Evolutionary conservation across 2,797 vertebrate genomes (phyloP).

Genomic region (Austrolebias charrua): DNA sequence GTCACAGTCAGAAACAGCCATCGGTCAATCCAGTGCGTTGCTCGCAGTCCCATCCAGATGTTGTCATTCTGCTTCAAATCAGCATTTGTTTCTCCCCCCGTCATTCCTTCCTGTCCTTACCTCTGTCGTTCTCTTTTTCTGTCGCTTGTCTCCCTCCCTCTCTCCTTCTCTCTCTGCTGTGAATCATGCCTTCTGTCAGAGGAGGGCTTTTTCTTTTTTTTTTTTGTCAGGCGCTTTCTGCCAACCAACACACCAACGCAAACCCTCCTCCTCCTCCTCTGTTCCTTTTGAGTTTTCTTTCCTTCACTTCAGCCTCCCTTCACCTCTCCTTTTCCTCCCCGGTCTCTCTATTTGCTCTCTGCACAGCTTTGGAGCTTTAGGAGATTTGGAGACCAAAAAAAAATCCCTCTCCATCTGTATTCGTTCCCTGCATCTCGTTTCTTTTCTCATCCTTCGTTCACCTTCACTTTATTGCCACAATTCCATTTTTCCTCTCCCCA

Average conservation of each 20-base stretch:
- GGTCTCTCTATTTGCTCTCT: slow-evolving; percentile 45
- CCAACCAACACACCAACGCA: slow-evolving; percentile 77
- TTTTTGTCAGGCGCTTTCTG: slow-evolving; percentile 68
- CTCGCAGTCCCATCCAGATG: slow-evolving; percentile 41
- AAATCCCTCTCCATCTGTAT: slow-evolving; percentile 55
- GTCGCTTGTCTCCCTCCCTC: slow-evolving; percentile 40
- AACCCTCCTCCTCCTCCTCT: slow-evolving; percentile 65
- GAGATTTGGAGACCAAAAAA: slow-evolving; percentile 60
- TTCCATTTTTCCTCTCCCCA: slow-evolving; percentile 10
- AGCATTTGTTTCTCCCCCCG: slow-evolving; percentile 38
- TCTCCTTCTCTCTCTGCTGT: slow-evolving; percentile 55
- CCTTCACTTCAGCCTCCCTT: slow-evolving; percentile 42
- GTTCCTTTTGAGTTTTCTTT: slow-evolving; percentile 41
- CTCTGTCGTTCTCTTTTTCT: slow-evolving; percentile 40
- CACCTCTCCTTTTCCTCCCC: slow-evolving; percentile 18
- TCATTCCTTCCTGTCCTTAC: slow-evolving; percentile 31
- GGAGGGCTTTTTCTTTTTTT: slow-evolving; percentile 56
- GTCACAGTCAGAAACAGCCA: slow-evolving; percentile 45
- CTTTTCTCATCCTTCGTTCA: slow-evolving; percentile 18
- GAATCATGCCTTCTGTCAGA: slow-evolving; percentile 80
- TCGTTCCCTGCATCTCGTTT: slow-evolving; percentile 22
- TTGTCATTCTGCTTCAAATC: slow-evolving; percentile 51
- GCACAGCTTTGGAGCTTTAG: slow-evolving; percentile 63
- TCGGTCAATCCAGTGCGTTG: slow-evolving; percentile 46
- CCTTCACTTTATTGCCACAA: slow-evolving; percentile 19